These are phyloP conservation scores for Otolemur garnettii DNA, from an alignment of 2,113 vertebrate species.

Conservation along the genomic window DNA sequence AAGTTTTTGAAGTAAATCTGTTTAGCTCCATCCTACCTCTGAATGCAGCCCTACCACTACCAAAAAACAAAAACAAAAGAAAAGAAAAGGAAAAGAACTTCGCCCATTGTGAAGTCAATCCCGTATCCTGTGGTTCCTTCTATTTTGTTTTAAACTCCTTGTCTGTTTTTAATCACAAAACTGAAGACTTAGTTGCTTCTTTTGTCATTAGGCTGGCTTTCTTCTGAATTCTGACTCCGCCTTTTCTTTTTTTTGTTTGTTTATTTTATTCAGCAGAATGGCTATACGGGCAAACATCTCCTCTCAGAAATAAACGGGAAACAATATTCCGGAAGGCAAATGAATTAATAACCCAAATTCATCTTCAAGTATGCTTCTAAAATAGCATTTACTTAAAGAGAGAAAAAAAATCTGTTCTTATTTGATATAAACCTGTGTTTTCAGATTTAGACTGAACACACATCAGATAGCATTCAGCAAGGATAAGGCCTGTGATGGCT, in stretches of 20 bases:
- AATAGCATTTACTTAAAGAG: not conserved
- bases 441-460: not conserved
- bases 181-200: slow-evolving; percentile 46
- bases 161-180: slow-evolving; percentile 68
- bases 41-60: not conserved
- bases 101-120: slow-evolving; percentile 22
- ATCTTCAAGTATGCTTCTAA: slow-evolving; percentile 39
- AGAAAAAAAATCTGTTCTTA: not conserved
- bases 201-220: slow-evolving; percentile 51
- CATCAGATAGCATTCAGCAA: not conserved
- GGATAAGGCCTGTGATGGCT: not conserved
- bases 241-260: not conserved
- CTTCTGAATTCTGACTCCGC: slow-evolving; percentile 34
- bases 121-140: slow-evolving; percentile 32
- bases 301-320: not conserved
- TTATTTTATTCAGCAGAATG: slow-evolving; percentile 54
- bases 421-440: not conserved
- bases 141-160: slow-evolving; percentile 57
- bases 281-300: not conserved
- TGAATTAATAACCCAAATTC: slow-evolving; percentile 30
- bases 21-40: slow-evolving; percentile 17
- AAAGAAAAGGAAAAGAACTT: not conserved
- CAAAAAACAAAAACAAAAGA: not conserved
- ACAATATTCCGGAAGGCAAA: not conserved
- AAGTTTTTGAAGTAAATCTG: slow-evolving; percentile 55